phyloP scores from a whole-genome alignment of 2,888 invertebrate species.

The Tridacna crocea region DNA sequence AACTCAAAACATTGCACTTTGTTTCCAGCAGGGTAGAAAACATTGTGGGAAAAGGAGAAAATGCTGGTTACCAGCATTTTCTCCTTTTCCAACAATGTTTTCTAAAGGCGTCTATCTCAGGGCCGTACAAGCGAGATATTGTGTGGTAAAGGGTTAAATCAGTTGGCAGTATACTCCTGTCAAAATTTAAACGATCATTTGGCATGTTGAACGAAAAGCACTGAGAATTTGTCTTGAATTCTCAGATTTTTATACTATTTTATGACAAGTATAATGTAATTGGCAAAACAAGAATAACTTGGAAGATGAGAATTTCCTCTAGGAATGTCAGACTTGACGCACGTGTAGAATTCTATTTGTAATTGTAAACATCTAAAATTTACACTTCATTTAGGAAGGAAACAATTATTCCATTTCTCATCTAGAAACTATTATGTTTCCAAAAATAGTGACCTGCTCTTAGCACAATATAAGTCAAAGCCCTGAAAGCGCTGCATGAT shows the following conservation, averaged over 20 bases:
- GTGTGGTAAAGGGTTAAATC: no score
- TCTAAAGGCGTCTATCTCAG: no score
- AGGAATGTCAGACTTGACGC: background rate
- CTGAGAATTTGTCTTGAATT: no score
- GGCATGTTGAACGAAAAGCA: no score
- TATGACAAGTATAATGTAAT: no score
- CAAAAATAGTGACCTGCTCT: background rate
- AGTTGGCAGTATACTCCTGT: no score
- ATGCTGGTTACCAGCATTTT: background rate
- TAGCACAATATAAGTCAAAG: background rate
- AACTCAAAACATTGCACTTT: no score
- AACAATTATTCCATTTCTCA: background rate
- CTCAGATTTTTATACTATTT: no score
- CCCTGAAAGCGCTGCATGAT: background rate
- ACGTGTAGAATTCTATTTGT: background rate
- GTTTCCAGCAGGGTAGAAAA: background rate
- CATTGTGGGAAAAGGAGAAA: background rate
- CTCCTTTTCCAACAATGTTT: background rate
- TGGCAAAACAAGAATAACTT: background rate
- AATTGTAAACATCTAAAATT: background rate
- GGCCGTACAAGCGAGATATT: no score
- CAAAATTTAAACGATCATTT: no score
- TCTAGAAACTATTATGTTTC: background rate
- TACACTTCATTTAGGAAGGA: background rate
- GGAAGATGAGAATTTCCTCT: background rate